Base-by-base conservation (phyloP, 2,888 invertebrate genomes). In the Mactromeris polynyma region DNA sequence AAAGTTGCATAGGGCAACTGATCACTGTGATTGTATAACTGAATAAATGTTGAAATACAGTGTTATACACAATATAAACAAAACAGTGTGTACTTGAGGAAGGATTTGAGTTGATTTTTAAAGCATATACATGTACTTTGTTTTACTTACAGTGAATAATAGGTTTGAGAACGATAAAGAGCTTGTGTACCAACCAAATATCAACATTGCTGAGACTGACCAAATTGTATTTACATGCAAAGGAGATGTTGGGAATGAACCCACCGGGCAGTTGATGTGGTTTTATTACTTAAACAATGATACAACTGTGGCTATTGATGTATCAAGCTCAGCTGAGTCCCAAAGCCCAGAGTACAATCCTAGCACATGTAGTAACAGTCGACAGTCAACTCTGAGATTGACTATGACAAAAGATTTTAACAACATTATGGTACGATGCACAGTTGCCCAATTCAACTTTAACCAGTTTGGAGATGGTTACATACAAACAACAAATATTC, bases 161-260 rank as follows among this genome's bases (percentile, higher is more conserved):
- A 51, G 26, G 19, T 84, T 84, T 51, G 17, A 11, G 9, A 19
- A 21, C 9, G 38, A 38, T 38, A 19, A 42, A 19, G n/a, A 2
- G 11, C 17, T 85, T 9, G 19, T 51, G 26, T 73, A 36, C 42
- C 14, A 81, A 19, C 73, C 42, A 36, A 54, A 78, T 38, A 82
- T 78, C 21, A 82, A 87, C 58, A 46, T 91, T 21, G 81, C 38
- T 19, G 90, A 90, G 69, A 83, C 85, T 17, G 86, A 88, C n/a
- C 42, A 80, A 19, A 83, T 91, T 0, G 85, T 85, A 0, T 89
- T 91, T 80, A 88, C 88, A 11, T 91, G 91, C 42, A 73, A 19
- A 33, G 91, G 89, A 0, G 86, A 89, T 85, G 83, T 89, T 21
- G 91, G 91, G 0, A 69, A 33, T 33, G 85, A 83, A 21, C 91